Evolutionary conservation across 1,140 invertebrate species (phyloP).

Genomic region (Drosophila lini): DNA sequence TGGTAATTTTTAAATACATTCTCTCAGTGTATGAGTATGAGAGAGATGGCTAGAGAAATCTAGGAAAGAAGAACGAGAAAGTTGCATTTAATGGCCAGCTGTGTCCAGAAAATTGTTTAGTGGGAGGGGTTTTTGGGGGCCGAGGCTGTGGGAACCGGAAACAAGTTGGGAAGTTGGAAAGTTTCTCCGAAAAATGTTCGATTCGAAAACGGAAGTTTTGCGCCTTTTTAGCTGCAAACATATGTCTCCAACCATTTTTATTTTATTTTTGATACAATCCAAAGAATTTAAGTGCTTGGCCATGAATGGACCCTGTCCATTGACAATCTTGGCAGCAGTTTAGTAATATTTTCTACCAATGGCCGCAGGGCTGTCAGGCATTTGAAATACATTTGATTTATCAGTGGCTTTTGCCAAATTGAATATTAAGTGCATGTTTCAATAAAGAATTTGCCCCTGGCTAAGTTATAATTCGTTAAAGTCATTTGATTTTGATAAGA

Average conservation of each 20-base stretch:
- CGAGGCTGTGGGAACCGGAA: slow-evolving; percentile 7
- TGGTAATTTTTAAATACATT: no score
- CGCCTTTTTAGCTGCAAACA: slow-evolving; percentile 30
- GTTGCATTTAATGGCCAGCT: slow-evolving; percentile 49
- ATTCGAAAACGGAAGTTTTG: slow-evolving; percentile 42
- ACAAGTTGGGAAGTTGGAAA: slow-evolving; percentile 42
- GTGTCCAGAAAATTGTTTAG: slow-evolving; percentile 25
- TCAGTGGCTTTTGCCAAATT: slow-evolving; percentile 16
- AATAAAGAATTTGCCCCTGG: slow-evolving; percentile 6
- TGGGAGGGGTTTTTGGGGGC: no score
- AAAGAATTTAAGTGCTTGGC: slow-evolving; percentile 10
- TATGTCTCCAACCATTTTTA: slow-evolving; percentile 2
- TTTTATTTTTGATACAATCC: neutral
- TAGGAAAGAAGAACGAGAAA: neutral
- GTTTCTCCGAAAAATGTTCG: slow-evolving; percentile 31
- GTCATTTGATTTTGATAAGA: slow-evolving; percentile 26
- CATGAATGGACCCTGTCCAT: slow-evolving; percentile 18
- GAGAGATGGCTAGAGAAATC: neutral
- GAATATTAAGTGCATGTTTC: slow-evolving; percentile 27
- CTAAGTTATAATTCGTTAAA: slow-evolving; percentile 12
- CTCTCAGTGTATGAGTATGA: neutral
- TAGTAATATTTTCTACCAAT: slow-evolving; percentile 3
- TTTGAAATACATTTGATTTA: slow-evolving; percentile 27
- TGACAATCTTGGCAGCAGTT: slow-evolving; percentile 23
- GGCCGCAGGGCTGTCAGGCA: neutral